Evolutionary conservation across 1,140 invertebrate species (phyloP), one percentile per base, ranked within the genome.

Genomic region (Drosophila subobscura): DNA sequence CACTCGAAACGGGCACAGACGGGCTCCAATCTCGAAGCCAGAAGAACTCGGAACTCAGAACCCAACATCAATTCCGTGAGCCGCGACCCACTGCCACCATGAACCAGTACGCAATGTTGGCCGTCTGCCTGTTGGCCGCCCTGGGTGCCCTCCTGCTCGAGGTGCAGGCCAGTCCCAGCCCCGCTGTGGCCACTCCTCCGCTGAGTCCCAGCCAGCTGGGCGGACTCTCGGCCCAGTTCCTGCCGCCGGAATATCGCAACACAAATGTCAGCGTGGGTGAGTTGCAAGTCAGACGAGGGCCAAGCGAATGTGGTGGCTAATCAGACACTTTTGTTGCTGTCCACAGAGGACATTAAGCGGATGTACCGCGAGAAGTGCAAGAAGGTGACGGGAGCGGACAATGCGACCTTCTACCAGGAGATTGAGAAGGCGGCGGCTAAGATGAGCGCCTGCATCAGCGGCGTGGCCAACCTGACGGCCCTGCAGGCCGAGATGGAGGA

Each of bases 401-500:
- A 88, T 46, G 47, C 52, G 2, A 83, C 90, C 16, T 56, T 91
- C 0, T 91, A 78, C 55, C 81, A 91, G 0, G 83, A 84, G 1
- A 90, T 90, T 3, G 73, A 92, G n/a, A 57, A 61, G 5, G 92
- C 81, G 1, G 72, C 86, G 1, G 20, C 75, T 7, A 89, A 92
- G 0, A 29, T 93, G 10, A 50, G 80, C 16, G 49, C 85, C 10
- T 95, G 94, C 66, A n/a, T 94, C 0, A 80, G 81, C n/a, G 68
- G 58, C 0, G 65, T 94, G 14, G 79, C 94, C 0, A 93, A 95
- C 72, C 23, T 93, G 1, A 93, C 92, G 0, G 72, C 88, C 2
- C 57, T 95, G 2, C 92, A 94, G 57, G 72, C 91, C 2, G 95
- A 95, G 75, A 93, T 96, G 72, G 93, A 95, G 4, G 66, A 73